phyloP scores from a whole-genome alignment of 2,888 invertebrate genomes.

The Patella ulyssiponensis region DNA sequence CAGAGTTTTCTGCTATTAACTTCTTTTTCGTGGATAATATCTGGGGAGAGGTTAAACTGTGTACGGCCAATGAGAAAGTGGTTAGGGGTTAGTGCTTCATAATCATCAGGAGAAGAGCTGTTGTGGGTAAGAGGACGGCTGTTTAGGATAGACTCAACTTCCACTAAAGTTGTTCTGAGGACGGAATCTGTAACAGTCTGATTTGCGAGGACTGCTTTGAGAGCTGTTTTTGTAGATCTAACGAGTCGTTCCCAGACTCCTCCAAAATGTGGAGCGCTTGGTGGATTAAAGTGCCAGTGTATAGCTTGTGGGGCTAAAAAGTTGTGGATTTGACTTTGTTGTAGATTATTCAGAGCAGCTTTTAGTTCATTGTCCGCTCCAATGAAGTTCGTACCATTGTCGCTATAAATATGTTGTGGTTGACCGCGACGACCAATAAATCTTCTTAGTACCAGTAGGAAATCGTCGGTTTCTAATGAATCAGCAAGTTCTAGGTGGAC shows the following conservation, averaged over 20 bases:
- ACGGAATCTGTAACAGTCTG: constrained; percentile 8
- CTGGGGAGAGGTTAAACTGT: constrained; percentile 9
- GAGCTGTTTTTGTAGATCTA: constrained; percentile 55
- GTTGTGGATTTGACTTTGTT: constrained; percentile 17
- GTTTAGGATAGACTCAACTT: constrained; percentile 28
- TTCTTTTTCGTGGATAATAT: not conserved
- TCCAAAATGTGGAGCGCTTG: constrained; percentile 63
- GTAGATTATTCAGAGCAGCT: constrained; percentile 21
- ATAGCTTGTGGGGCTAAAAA: constrained; percentile 38
- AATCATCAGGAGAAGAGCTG: constrained; percentile 18
- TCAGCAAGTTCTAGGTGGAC: constrained; percentile 26
- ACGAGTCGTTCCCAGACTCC: constrained; percentile 68
- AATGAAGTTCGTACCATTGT: constrained; percentile 44
- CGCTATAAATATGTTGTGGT: constrained; percentile 29
- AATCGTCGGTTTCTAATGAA: constrained; percentile 22
- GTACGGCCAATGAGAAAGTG: constrained; percentile 22
- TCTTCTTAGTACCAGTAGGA: constrained; percentile 15
- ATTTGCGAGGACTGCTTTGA: constrained; percentile 12
- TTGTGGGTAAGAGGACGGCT: constrained; percentile 26
- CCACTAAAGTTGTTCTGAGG: constrained; percentile 15
- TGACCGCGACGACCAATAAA: constrained; percentile 27
- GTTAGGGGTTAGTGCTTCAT: constrained; percentile 22
- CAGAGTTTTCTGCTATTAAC: constrained; percentile 17
- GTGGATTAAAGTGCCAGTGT: constrained; percentile 66
- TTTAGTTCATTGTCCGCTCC: constrained; percentile 34